A percentile compares a stretch with the other conserved stretches of the same genome.
Conservation (phyloP, 2,113 vertebrate genomes). For the Erythrolamprus reginae region DNA sequence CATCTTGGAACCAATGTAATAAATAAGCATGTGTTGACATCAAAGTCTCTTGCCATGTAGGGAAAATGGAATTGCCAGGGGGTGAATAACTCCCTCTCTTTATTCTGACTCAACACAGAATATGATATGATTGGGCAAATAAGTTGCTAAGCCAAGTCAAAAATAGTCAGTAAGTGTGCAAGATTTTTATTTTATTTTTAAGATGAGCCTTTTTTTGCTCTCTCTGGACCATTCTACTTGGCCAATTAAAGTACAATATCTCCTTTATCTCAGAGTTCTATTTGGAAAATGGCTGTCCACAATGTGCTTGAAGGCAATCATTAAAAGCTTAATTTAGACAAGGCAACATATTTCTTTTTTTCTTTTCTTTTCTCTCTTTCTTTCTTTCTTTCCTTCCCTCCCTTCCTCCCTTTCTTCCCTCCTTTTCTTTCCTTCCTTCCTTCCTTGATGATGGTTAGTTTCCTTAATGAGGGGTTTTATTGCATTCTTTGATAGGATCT, state of each 20-base stretch:
- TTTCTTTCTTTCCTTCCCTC: too few relatives aligned
- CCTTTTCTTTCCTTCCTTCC: too few relatives aligned
- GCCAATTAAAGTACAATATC: neutral
- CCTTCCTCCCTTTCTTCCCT: too few relatives aligned
- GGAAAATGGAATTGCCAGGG: neutral
- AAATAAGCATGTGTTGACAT: neutral
- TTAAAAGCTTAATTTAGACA: neutral
- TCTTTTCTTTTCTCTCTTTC: too few relatives aligned
- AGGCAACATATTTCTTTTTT: neutral
- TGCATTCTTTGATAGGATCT: neutral
- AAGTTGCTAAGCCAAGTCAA: neutral
- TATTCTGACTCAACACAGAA: neutral
- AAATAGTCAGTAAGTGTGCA: neutral
- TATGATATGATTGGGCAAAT: neutral
- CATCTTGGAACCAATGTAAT: neutral
- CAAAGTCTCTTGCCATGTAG: neutral
- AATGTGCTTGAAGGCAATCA: neutral
- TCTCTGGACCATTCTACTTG: neutral
- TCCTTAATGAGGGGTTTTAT: neutral
- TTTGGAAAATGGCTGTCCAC: neutral
- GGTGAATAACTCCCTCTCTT: neutral
- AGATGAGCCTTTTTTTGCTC: neutral
- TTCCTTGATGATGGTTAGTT: neutral
- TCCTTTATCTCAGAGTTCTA: neutral
- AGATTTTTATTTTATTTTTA: neutral